These are phyloP conservation scores for Pseudochaenichthys georgianus DNA, from an alignment of 2,797 vertebrate genomes.

Conservation along the genomic window DNA sequence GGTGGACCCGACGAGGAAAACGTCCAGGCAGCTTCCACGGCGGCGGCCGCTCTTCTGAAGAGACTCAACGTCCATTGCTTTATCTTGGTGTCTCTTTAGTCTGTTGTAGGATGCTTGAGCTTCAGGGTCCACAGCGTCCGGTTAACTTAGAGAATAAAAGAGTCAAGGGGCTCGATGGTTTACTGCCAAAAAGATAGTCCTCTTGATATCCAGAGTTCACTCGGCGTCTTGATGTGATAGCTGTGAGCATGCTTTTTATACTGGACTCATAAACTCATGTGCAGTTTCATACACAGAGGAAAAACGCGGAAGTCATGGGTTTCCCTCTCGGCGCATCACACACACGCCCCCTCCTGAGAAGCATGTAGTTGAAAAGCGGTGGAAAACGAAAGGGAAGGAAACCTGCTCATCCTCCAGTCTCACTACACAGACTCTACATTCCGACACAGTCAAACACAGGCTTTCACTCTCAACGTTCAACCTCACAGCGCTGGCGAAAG, in stretches of 20 bases:
- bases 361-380: slow-evolving; percentile 25
- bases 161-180: not conserved
- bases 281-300: slow-evolving; percentile 47
- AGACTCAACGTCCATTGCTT: slow-evolving; percentile 74
- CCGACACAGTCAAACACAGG: slow-evolving; percentile 32
- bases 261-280: accelerated
- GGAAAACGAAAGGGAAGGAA: slow-evolving; percentile 69
- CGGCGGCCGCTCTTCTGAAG: slow-evolving; percentile 37
- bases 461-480: not conserved
- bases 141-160: not conserved
- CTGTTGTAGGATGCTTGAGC: not conserved
- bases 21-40: slow-evolving; percentile 67
- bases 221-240: not conserved
- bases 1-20: slow-evolving; percentile 69
- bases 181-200: slow-evolving; percentile 21
- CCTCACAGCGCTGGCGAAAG: not conserved
- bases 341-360: slow-evolving; percentile 12
- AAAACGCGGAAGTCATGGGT: slow-evolving; percentile 83
- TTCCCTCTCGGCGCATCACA: slow-evolving; percentile 72
- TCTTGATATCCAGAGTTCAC: not conserved
- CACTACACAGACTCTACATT: slow-evolving; percentile 16
- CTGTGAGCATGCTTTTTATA: slow-evolving; percentile 53
- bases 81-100: slow-evolving; percentile 6
- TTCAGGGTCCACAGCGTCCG: not conserved
- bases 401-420: not conserved